Evolutionary conservation across 2,888 invertebrate species (phyloP).

Genomic region (Cheilosia grossa): DNA sequence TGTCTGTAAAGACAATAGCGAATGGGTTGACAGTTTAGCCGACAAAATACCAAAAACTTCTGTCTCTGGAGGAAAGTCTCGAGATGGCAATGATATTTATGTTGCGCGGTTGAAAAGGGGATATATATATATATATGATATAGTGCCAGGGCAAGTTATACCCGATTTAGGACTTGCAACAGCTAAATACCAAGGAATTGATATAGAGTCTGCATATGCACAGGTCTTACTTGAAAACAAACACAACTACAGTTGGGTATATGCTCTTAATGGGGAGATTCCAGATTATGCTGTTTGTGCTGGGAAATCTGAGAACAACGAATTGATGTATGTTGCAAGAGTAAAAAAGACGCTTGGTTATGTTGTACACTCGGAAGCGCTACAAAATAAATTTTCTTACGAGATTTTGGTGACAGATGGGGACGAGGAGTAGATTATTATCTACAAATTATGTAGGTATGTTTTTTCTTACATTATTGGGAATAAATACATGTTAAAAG

Average conservation of each 20-base stretch:
- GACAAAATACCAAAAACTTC: not conserved
- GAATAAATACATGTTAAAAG: not conserved
- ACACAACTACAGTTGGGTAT: not conserved
- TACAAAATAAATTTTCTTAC: not conserved
- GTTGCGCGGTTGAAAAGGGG: conserved; percentile 1
- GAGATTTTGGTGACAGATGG: not conserved
- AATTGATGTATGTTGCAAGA: conserved; percentile 15
- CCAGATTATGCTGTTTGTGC: conserved; percentile 22
- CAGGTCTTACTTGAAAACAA: conserved; percentile 3
- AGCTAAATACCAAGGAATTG: not conserved
- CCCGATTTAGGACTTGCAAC: conserved; percentile 3
- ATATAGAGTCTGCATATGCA: not conserved
- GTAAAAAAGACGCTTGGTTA: not conserved
- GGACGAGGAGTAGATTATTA: too few species aligned
- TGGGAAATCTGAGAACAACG: not conserved
- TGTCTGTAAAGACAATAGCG: not conserved
- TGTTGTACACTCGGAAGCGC: not conserved
- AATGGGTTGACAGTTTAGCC: conserved; percentile 13
- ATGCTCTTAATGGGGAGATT: not conserved
- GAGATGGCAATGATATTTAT: not conserved
- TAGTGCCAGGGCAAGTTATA: conserved; percentile 2
- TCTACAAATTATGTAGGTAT: too few species aligned
- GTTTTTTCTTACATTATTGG: not conserved
- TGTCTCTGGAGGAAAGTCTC: conserved; percentile 7
- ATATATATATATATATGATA: too few species aligned